phyloP scores from a whole-genome alignment of 2,888 invertebrate species.

The Agrotis segetum region DNA sequence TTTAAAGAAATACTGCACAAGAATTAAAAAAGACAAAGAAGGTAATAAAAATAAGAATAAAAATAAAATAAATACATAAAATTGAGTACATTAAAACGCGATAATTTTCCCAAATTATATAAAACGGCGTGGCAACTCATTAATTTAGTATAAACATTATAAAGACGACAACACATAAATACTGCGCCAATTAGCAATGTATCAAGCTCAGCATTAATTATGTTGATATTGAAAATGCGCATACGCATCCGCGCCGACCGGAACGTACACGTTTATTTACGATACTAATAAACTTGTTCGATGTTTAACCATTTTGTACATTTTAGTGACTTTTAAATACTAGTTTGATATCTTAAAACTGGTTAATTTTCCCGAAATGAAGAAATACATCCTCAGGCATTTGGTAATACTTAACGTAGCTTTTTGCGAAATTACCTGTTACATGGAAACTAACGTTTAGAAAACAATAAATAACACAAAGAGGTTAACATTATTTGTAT shows the following conservation, averaged over 20 bases:
- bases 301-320: conserved; percentile 58
- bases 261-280: conserved; percentile 64
- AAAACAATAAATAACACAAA: no score
- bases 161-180: conserved; percentile 64
- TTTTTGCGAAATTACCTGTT: background rate
- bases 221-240: conserved; percentile 66
- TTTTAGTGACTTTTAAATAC: conserved; percentile 21
- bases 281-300: conserved; percentile 60
- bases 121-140: conserved; percentile 48
- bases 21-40: conserved; percentile 2
- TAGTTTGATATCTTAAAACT: background rate
- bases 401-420: background rate
- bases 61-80: conserved; percentile 34
- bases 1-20: background rate
- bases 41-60: conserved; percentile 13
- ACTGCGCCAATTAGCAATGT: conserved; percentile 68
- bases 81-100: conserved; percentile 32
- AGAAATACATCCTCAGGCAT: background rate
- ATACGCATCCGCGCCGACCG: conserved; percentile 56
- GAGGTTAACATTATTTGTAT: no score
- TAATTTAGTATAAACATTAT: conserved; percentile 62
- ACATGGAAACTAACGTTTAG: background rate
- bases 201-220: conserved; percentile 67
- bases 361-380: background rate
- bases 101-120: conserved; percentile 50